Base-by-base conservation (phyloP, 2,888 invertebrate genomes). In the Spodoptera littoralis region DNA sequence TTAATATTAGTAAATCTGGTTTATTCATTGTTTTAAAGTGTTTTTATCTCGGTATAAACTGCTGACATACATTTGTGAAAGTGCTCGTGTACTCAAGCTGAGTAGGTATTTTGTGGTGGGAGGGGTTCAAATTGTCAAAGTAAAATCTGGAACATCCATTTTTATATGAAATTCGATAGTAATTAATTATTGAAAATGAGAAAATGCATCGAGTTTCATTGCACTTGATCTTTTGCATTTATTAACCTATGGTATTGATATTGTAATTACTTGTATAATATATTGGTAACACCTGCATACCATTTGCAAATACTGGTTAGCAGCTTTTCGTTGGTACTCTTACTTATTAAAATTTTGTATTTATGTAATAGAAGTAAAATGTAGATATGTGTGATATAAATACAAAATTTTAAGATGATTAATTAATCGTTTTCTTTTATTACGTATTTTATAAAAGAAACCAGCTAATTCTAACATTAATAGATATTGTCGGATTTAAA, bases 221-320 rank as follows among this genome's bases (percentile, higher is more conserved):
- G 94, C 94, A 95, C 95, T 95, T 93, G 93, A 94, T 94, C 92
- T 95, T 93, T 93, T 95, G 95, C 95, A 95, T 95, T 95, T 95
- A 95, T 95, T 94, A 94, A 94, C 94, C 92, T 94, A 94, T 89
- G 93, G 95, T 94, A 94, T 92, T 92, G 90, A 93, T 93, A 94
- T 92, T 95, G 95, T 95, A 95, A 94, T 95, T 94, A 95, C 93
- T 93, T 95, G 95, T 95, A 95, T 92, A 88, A 93, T 94, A 95
- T 91, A 93, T 89, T 90, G 92, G 90, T 91, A 92, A 92, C 92
- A 92, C 87, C 92, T 89, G 91, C 92, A 90, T 92, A 94, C 92
- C 89, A 89, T 89, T 90, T 92, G 91, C 91, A 88, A 92, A 90
- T 93, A 92, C 90, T 92, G 94, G 93, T 94, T 92, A 92, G 92